Evolutionary conservation across 2,888 invertebrate species (phyloP), one percentile per base, ranked within the genome.

Genomic region (Leptogaster cylindrica): DNA sequence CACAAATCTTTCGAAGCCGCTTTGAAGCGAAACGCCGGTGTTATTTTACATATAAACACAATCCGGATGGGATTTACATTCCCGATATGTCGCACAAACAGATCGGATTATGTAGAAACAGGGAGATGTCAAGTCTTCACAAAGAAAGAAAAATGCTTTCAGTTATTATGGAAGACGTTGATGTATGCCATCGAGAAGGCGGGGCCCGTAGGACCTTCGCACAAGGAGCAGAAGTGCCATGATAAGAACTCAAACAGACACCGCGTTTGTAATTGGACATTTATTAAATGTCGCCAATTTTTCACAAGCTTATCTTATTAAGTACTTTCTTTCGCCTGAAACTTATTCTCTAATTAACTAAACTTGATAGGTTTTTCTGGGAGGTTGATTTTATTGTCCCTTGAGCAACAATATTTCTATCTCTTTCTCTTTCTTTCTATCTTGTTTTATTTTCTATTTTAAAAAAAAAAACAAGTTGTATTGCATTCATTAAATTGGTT

Each of bases 21-120:
- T 48, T 44, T 64, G 25, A 48, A 64, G 33, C 27, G 31, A 64
- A 48, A 48, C 23, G 64, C 14, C 31, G 41, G 16, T 39, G 18
- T 39, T 51, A 41, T 16, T 65, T 39, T 51, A 65, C 39, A 51
- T 51, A 65, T 65, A 65, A 65, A 65, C 44, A 65, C 51, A 52
- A 65, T 65, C 65, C 48, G 50, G 50, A 65, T 50, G 50, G 51
- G 41, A 65, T 65, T 65, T 65, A 65, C 65, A 44, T 65, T 52
- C 51, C 55, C 52, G 55, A 66, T 66, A 66, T 55, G 44, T 66
- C 51, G 50, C 65, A 64, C 48, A 50, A 50, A 51, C 65, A 65
- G 50, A 50, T 51, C 27, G 33, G 48, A 48, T 48, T 64, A 64
- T 48, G n/a, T n/a, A 31, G 25, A 7, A 33, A 10, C 50, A 33